These are phyloP conservation scores for Iphiclides podalirius DNA, from an alignment of 2,888 invertebrate genomes.

Conservation along the genomic window DNA sequence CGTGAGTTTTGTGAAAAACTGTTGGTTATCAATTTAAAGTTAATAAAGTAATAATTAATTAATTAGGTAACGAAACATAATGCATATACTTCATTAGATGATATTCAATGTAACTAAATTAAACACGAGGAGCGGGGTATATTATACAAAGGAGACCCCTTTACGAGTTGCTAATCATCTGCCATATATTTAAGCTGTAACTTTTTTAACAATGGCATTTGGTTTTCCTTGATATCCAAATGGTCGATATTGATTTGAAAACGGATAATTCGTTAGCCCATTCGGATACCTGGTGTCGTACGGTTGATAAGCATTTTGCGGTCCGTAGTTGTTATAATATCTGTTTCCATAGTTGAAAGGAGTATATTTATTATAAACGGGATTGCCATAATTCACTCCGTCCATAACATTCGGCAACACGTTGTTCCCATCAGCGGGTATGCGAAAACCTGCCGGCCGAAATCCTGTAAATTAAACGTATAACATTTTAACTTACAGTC, in stretches of 20 bases:
- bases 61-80: no score
- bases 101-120: no score
- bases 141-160: no score
- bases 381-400: constrained; percentile 27
- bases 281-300: constrained; percentile 42
- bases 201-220: not conserved
- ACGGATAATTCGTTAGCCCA: constrained; percentile 35
- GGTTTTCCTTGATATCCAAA: constrained; percentile 29
- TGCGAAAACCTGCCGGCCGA: constrained; percentile 82
- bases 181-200: not conserved
- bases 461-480: constrained; percentile 58
- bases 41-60: no score
- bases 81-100: no score
- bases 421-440: constrained; percentile 79
- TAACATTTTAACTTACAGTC: not conserved
- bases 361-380: constrained; percentile 47
- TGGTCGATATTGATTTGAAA: constrained; percentile 28
- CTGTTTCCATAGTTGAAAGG: constrained; percentile 34
- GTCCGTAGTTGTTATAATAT: constrained; percentile 34
- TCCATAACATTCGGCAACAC: constrained; percentile 40
- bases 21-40: no score
- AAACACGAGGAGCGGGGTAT: no score
- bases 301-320: constrained; percentile 34
- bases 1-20: no score
- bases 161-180: not conserved